Conservation (phyloP, 92 coral and sea anemone genomes). For the Nematostella vectensis region DNA sequence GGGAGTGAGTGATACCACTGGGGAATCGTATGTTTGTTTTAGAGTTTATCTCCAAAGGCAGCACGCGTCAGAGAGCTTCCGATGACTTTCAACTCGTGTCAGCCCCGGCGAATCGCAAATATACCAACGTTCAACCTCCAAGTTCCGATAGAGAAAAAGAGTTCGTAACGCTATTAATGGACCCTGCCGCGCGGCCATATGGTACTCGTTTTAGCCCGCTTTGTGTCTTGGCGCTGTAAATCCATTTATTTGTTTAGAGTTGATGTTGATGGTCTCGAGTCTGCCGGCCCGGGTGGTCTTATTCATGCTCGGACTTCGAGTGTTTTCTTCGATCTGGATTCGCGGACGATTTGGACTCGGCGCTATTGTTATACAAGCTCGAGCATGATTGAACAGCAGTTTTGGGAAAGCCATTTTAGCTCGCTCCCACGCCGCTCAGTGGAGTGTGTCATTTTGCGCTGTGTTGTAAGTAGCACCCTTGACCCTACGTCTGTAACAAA, state of each 20-base stretch:
- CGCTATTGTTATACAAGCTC: constrained; percentile 10
- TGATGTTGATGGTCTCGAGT: background rate
- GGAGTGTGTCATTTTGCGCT: constrained; percentile 23
- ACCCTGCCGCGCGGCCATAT: no score
- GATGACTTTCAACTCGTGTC: no score
- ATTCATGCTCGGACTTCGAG: background rate
- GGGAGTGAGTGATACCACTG: no score
- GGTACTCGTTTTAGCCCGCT: background rate
- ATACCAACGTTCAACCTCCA: no score
- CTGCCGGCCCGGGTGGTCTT: constrained; percentile 16
- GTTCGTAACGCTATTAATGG: no score
- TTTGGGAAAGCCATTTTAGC: background rate
- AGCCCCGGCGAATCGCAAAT: no score
- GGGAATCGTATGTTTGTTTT: no score
- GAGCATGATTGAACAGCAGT: background rate
- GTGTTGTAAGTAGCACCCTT: constrained; percentile 22
- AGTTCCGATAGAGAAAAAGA: no score
- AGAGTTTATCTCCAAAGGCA: no score
- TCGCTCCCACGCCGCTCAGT: constrained; percentile 53
- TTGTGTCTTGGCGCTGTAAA: constrained; percentile 4
- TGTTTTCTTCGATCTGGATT: no score
- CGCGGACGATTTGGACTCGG: no score
- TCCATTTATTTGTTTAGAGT: constrained; percentile 17
- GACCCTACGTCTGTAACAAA: constrained; percentile 18
- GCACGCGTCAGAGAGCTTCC: no score